A percentile compares a stretch with the other conserved stretches of the same genome.
These are phyloP conservation scores for Caenorhabditis becei DNA, from an alignment of 2,888 invertebrate genomes.

Conservation along the genomic window DNA sequence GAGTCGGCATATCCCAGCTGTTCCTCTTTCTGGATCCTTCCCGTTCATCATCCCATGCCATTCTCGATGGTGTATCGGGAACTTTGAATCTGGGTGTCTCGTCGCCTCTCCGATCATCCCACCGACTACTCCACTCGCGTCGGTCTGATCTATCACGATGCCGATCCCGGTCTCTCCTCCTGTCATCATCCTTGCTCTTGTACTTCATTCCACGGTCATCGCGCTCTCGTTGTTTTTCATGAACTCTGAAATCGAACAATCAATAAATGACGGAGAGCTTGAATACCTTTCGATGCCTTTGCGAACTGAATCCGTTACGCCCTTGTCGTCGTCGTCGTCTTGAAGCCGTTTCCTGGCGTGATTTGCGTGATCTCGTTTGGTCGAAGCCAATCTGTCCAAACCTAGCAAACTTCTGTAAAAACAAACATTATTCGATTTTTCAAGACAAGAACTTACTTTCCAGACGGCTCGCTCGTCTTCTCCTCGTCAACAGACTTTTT, in stretches of 20 bases:
- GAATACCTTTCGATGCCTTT: slow-evolving; percentile 69
- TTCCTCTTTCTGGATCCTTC: slow-evolving; percentile 49
- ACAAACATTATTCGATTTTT: background rate
- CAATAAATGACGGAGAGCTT: background rate
- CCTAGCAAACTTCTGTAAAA: slow-evolving; percentile 82
- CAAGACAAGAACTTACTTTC: slow-evolving; percentile 41
- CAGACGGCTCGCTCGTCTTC: slow-evolving; percentile 10
- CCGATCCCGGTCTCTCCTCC: slow-evolving; percentile 44
- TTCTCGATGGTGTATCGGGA: slow-evolving; percentile 77
- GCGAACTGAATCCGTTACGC: slow-evolving; percentile 73
- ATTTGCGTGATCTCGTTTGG: slow-evolving; percentile 78
- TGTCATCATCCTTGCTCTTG: slow-evolving; percentile 52
- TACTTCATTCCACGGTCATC: slow-evolving; percentile 62
- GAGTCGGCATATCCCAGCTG: slow-evolving; percentile 95
- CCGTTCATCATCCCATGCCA: slow-evolving; percentile 79
- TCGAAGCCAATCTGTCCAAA: slow-evolving; percentile 83
- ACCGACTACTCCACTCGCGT: slow-evolving; percentile 26
- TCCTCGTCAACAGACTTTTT: slow-evolving; percentile 42
- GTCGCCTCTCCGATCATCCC: slow-evolving; percentile 21
- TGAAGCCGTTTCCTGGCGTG: slow-evolving; percentile 64
- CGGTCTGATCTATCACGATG: slow-evolving; percentile 50
- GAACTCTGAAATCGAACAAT: slow-evolving; percentile 40
- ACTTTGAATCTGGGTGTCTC: slow-evolving; percentile 74
- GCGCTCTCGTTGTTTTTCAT: slow-evolving; percentile 63
- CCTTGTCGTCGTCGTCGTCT: slow-evolving; percentile 69